Base-by-base conservation (phyloP, 2,113 vertebrate genomes). In the Saccopteryx bilineata region DNA sequence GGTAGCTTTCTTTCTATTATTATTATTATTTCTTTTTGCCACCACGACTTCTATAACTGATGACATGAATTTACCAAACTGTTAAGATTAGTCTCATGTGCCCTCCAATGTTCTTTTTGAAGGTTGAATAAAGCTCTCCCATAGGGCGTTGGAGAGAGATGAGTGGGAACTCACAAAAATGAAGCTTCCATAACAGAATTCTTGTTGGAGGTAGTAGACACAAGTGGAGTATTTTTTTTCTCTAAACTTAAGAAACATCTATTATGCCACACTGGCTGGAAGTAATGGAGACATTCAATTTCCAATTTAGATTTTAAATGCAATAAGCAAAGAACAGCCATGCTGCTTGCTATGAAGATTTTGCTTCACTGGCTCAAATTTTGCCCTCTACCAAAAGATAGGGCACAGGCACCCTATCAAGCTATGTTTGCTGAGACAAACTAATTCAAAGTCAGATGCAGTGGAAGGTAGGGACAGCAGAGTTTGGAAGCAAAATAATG, bases 341-440 rank as follows among this genome's bases (percentile, higher is more conserved):
- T 56, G 81, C 69, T 61, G 79, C 72, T 80, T 92, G 87, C 69
- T 87, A 13, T 23, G 61, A 75, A 60, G 82, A 92, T 96, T 96
- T 97, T 95, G 94, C 95, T 95, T 95, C 26, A 65, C 23, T 80
- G 88, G 97, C 95, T 98, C 96, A 90, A 90, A 80, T 86, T 92
- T 96, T 84, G 93, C 72, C 95, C 58, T 97, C 97, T 96, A 93
- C 76, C 84, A 46, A 95, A 95, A 94, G n/a, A 33, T 52, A 83
- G 92, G 96, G 92, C 94, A 66, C 56, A 93, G 33, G 71, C 50
- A 76, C 69, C 33, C 33, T 23, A 63, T 96, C 93, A 68, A 96
- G 88, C 92, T 48, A 26, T 33, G 72, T 66, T 76, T 90, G 93
- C 76, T 95, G 87, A 71, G 48, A 90, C 23, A 80, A 81, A 90